phyloP scores from a whole-genome alignment of 2,113 vertebrate genomes.

The Aphyosemion australe region DNA sequence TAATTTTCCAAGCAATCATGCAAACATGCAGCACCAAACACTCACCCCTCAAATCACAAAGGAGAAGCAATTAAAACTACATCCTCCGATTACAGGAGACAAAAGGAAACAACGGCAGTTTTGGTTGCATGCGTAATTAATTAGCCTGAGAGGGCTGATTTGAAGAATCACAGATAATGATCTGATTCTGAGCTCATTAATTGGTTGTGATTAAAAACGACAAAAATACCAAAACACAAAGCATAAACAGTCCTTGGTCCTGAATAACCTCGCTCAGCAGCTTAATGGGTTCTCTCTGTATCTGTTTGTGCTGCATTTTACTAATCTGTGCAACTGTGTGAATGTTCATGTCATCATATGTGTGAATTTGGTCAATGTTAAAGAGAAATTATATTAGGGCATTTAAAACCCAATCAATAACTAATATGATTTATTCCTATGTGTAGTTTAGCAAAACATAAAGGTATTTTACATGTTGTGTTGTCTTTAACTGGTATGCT shows the following conservation, averaged over 20 bases:
- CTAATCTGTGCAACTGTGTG: too few species aligned
- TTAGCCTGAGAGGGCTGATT: constrained; percentile 34
- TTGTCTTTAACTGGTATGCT: constrained; percentile 25
- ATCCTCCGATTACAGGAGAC: constrained; percentile 43
- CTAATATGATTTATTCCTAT: too few species aligned
- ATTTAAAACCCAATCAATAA: too few species aligned
- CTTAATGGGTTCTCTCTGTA: too few species aligned
- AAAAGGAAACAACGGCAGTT: constrained; percentile 24
- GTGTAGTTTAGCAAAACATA: too few species aligned
- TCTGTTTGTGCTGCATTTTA: too few species aligned
- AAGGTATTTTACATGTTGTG: neutral
- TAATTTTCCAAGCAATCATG: constrained; percentile 14
- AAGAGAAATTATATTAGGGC: too few species aligned
- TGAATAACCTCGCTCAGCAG: neutral
- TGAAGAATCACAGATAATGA: constrained; percentile 42
- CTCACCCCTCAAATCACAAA: constrained; percentile 17
- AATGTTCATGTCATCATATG: too few species aligned
- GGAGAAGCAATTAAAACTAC: constrained; percentile 4
- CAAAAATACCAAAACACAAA: constrained; percentile 67
- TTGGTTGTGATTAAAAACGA: constrained; percentile 44
- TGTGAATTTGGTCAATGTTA: too few species aligned
- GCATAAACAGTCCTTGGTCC: constrained; percentile 42
- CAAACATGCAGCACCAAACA: constrained; percentile 17
- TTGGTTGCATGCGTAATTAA: constrained; percentile 43
- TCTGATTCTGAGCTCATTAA: constrained; percentile 42